Conservation (phyloP, 1,140 invertebrate genomes). For the Drosophila carrolli region DNA sequence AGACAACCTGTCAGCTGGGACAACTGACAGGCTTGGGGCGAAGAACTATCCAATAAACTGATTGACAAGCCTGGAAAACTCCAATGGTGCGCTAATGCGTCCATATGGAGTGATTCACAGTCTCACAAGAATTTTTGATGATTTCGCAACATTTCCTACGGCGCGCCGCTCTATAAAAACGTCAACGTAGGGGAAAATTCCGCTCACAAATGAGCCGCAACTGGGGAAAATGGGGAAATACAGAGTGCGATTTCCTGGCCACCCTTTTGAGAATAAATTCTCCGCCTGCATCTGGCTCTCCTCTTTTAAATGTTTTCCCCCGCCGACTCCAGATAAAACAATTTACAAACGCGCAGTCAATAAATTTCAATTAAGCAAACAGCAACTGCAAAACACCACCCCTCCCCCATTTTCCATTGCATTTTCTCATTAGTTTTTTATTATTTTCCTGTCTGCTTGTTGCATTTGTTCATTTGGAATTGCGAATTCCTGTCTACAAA, state of each 20-base stretch:
- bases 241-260: slow-evolving; percentile 10
- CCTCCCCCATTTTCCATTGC: slow-evolving; percentile 14
- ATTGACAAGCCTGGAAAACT: slow-evolving; percentile 23
- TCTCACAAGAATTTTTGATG: slow-evolving; percentile 3
- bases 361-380: slow-evolving; percentile 75
- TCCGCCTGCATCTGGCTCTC: background rate
- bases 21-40: slow-evolving; percentile 6
- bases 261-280: slow-evolving; percentile 15
- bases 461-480: slow-evolving; percentile 25
- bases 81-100: slow-evolving; percentile 17
- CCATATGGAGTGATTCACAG: background rate
- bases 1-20: slow-evolving; percentile 20
- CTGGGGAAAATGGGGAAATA: background rate
- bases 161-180: background rate
- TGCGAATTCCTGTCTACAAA: slow-evolving; percentile 23
- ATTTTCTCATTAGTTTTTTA: slow-evolving; percentile 29
- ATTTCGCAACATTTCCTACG: slow-evolving; percentile 20
- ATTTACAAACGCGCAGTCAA: slow-evolving; percentile 61
- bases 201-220: slow-evolving; percentile 15
- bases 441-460: slow-evolving; percentile 22
- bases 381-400: slow-evolving; percentile 35
- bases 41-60: slow-evolving; percentile 28
- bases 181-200: background rate
- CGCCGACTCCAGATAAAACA: slow-evolving; percentile 15
- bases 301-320: background rate